A percentile compares a stretch with the other conserved stretches of the same genome.
These are phyloP conservation scores for Cebus imitator DNA, from an alignment of 2,113 vertebrate species.

Conservation along the genomic window DNA sequence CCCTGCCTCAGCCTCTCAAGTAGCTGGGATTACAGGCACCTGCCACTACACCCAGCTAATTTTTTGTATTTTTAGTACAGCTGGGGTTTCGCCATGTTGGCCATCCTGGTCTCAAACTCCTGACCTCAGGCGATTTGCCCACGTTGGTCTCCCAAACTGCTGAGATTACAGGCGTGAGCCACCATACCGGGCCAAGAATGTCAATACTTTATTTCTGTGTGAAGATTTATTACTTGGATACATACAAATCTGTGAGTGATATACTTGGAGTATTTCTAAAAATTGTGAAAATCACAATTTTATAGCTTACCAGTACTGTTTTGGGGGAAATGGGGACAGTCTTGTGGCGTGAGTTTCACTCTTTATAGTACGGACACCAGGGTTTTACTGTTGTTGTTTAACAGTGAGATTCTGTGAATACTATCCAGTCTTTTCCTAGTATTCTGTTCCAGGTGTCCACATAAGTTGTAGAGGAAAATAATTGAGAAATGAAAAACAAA, in stretches of 20 bases:
- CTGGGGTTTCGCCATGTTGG: too few relatives aligned
- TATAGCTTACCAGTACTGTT: neutral
- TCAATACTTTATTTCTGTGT: constrained; percentile 13
- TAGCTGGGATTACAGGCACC: too few relatives aligned
- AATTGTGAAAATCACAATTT: neutral
- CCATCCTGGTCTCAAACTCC: too few relatives aligned
- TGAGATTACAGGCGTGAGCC: too few relatives aligned
- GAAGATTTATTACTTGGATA: neutral
- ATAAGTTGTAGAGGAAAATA: neutral
- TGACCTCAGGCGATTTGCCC: too few relatives aligned
- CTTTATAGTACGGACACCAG: neutral
- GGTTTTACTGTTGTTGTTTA: neutral
- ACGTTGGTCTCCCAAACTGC: too few relatives aligned
- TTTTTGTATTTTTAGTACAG: too few relatives aligned
- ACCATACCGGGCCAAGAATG: too few relatives aligned
- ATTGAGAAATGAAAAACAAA: neutral
- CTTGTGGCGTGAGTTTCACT: neutral
- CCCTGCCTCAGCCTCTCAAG: too few relatives aligned
- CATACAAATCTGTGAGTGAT: neutral
- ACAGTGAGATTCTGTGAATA: neutral
- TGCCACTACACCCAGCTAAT: too few relatives aligned
- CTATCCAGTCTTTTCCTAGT: neutral
- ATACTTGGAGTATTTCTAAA: neutral
- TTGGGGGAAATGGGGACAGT: neutral
- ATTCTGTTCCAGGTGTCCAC: neutral